Conservation (phyloP, 1,140 invertebrate genomes). For the Lasioglossum baleicum region DNA sequence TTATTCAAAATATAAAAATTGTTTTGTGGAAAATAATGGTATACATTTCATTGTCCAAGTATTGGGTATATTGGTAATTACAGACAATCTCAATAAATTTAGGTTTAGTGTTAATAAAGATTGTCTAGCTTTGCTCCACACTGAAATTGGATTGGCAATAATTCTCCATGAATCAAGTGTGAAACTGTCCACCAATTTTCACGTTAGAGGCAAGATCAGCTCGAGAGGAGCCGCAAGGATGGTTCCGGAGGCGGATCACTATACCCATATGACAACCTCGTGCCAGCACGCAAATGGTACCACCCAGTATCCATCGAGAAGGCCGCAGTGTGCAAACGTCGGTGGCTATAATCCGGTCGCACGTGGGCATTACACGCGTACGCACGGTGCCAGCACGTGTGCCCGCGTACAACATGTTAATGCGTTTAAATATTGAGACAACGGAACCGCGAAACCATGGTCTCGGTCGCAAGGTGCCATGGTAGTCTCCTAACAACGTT, state of each 20-base stretch:
- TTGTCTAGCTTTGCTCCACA: too few species aligned
- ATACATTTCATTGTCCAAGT: too few species aligned
- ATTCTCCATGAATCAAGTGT: too few species aligned
- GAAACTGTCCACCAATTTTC: too few species aligned
- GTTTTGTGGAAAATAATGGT: too few species aligned
- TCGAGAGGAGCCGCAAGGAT: background rate
- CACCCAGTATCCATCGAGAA: background rate
- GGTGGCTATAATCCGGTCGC: constrained; percentile 47
- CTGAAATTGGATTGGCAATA: too few species aligned
- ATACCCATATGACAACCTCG: background rate
- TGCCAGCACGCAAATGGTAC: background rate
- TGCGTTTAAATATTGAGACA: constrained; percentile 29
- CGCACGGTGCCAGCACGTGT: constrained; percentile 14
- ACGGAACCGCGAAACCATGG: background rate
- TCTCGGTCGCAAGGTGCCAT: background rate
- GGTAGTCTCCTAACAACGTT: background rate
- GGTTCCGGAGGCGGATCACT: background rate
- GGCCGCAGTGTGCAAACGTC: constrained; percentile 19
- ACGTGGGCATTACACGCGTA: constrained; percentile 30
- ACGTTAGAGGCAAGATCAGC: too few species aligned
- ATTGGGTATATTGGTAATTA: too few species aligned
- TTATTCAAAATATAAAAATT: too few species aligned
- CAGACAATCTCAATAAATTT: too few species aligned
- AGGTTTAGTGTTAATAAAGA: too few species aligned
- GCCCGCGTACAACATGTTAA: constrained; percentile 11